Evolutionary conservation across 1,140 invertebrate species (phyloP).

Genomic region (Copidosoma floridanum): DNA sequence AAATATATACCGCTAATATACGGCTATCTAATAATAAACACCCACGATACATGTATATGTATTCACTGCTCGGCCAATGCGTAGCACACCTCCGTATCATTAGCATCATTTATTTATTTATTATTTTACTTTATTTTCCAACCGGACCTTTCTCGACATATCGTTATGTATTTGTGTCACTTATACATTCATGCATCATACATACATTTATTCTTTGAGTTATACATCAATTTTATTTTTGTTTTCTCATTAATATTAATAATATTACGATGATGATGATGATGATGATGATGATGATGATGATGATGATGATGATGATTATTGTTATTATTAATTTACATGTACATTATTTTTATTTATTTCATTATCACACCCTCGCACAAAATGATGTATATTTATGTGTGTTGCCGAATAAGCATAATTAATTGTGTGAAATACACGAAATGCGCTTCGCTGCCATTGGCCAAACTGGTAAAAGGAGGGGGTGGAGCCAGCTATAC

Average conservation of each 20-base stretch:
- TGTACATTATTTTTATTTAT: constrained; percentile 9
- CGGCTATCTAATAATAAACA: constrained; percentile 25
- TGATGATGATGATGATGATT: too few relatives aligned
- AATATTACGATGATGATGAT: too few relatives aligned
- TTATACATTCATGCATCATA: constrained; percentile 4
- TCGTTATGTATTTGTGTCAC: constrained; percentile 25
- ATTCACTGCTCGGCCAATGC: constrained; percentile 49
- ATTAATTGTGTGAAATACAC: constrained; percentile 22
- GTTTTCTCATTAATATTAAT: too few relatives aligned
- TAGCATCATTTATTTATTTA: too few relatives aligned
- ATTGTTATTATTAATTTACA: constrained; percentile 8
- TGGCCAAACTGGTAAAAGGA: constrained; percentile 54
- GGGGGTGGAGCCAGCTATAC: constrained; percentile 57
- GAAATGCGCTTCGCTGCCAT: constrained; percentile 51
- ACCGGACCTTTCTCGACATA: constrained; percentile 21
- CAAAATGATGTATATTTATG: too few relatives aligned
- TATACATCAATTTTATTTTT: constrained; percentile 29
- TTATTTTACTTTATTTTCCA: constrained; percentile 23
- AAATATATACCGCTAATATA: constrained; percentile 28
- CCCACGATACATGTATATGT: constrained; percentile 33
- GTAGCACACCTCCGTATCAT: constrained; percentile 39
- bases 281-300: too few relatives aligned
- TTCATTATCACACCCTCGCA: constrained; percentile 30
- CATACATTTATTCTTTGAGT: constrained; percentile 1
- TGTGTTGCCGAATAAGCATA: too few relatives aligned